A percentile compares a stretch with the other conserved stretches of the same genome.
phyloP scores from a whole-genome alignment of 92 coral and sea anemone species.

The Bergia sp. region DNA sequence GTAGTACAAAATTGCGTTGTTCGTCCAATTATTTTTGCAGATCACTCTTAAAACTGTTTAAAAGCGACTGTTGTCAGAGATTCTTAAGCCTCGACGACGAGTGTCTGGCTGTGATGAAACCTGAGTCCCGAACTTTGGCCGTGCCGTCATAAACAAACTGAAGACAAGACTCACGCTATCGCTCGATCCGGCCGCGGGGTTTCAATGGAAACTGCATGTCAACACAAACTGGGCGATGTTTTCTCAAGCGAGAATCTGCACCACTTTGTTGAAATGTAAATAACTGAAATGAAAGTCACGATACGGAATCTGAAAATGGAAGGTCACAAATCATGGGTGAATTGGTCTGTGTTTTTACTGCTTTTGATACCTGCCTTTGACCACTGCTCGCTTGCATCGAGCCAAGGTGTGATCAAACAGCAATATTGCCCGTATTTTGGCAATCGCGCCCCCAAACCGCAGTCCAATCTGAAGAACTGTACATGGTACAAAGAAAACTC shows the following conservation, averaged over 20 bases:
- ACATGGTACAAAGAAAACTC: slow-evolving; percentile 94
- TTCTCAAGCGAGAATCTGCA: slow-evolving; percentile 14
- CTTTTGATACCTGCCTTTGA: not conserved
- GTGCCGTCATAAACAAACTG: not conserved
- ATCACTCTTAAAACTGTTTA: not conserved
- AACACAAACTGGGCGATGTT: slow-evolving; percentile 16
- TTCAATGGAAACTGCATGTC: slow-evolving; percentile 27
- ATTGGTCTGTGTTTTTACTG: not conserved
- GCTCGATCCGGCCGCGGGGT: not conserved
- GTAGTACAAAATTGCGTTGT: not conserved
- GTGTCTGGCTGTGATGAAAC: slow-evolving; percentile 25
- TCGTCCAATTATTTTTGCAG: not conserved
- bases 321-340: not conserved
- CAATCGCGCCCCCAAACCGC: slow-evolving; percentile 91
- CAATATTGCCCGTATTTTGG: slow-evolving; percentile 96
- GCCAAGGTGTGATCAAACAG: slow-evolving; percentile 7
- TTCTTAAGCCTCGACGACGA: not conserved
- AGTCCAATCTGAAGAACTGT: slow-evolving; percentile 80
- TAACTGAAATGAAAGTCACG: slow-evolving; percentile 34
- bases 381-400: not conserved
- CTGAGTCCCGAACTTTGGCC: not conserved
- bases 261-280: slow-evolving; percentile 17
- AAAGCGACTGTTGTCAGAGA: not conserved
- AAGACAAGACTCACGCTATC: slow-evolving; percentile 9
- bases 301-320: slow-evolving; percentile 31